Base-by-base conservation (phyloP, 1,140 invertebrate species). In the Trissolcus basalis region DNA sequence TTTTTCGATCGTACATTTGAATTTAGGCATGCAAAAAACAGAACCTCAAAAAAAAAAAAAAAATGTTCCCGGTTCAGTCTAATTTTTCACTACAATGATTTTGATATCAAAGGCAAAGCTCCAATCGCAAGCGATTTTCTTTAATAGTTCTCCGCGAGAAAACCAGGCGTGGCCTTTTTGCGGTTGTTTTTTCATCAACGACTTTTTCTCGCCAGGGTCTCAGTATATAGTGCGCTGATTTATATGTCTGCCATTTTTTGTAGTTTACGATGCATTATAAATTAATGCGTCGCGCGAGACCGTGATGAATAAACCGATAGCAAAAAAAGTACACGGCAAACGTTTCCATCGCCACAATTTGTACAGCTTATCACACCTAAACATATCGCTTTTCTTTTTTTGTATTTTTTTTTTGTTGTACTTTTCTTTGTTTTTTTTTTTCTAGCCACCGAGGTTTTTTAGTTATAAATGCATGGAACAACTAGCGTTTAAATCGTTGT, bases 291-390 rank as follows among this genome's bases (percentile, higher is more conserved):
- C 11, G 39, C 44, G 55, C 55, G 55, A 53, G 35, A 15, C 55
- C 43, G 70, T 65, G 70, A 74, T 67, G 63, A 61, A 59, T 67
- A 67, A 61, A 74, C 49, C 70, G 70, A 73, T 73, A 65, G 41
- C 15, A 54, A 49, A 43, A 16, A 14, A 11, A 53, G 51, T 27
- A 32, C 48, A 71, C 60, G 51, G 61, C 64, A 44, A 75, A 69
- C 72, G 39, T 64, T 75, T 64, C 64, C 51, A 51, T 19, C 43
- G 53, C 16, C 19, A 50, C 56, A 68, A 68, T 68, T 67, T 68
- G 63, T 63, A 58, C 63, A 43, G 72, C 64, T 75, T 75, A 75
- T 75, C 72, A 44, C 36, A 32, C 63, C 45, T 63, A 58, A 54
- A 33, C 61, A 70, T 71, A 58, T 16, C 19, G 13, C 15, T 27